A percentile compares a stretch with the other conserved stretches of the same genome.
phyloP scores from a whole-genome alignment of 2,888 invertebrate species.

The Apocheima hispidaria region DNA sequence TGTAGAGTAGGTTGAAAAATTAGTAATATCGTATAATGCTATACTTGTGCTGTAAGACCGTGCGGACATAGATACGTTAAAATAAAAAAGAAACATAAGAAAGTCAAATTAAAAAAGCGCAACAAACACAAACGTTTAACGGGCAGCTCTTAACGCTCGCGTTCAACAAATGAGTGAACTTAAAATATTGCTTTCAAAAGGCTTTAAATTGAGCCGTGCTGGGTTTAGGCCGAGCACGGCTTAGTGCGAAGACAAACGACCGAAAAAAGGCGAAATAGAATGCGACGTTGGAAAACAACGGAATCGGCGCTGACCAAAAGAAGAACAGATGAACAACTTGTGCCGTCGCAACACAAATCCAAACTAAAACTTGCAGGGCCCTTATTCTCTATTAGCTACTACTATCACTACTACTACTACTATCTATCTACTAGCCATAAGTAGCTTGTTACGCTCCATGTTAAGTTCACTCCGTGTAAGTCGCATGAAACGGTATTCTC shows the following conservation, averaged over 20 bases:
- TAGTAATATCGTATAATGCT: no score
- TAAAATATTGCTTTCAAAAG: conserved; percentile 62
- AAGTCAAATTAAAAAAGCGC: conserved; percentile 26
- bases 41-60: no score
- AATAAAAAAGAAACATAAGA: background rate
- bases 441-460: no score
- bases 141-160: conserved; percentile 50
- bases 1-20: no score
- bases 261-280: conserved; percentile 59
- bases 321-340: background rate
- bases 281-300: conserved; percentile 36
- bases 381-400: no score
- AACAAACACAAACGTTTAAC: conserved; percentile 25
- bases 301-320: conserved; percentile 7
- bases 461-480: no score
- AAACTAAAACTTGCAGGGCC: no score
- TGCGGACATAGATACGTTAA: no score
- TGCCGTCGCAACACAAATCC: no score
- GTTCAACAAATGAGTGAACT: conserved; percentile 58
- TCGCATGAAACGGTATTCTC: no score
- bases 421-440: no score
- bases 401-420: no score
- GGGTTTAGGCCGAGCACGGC: conserved; percentile 58
- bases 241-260: conserved; percentile 65
- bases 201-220: conserved; percentile 63